Evolutionary conservation across 2,113 vertebrate genomes (phyloP).

Genomic region (Hemiscyllium ocellatum): DNA sequence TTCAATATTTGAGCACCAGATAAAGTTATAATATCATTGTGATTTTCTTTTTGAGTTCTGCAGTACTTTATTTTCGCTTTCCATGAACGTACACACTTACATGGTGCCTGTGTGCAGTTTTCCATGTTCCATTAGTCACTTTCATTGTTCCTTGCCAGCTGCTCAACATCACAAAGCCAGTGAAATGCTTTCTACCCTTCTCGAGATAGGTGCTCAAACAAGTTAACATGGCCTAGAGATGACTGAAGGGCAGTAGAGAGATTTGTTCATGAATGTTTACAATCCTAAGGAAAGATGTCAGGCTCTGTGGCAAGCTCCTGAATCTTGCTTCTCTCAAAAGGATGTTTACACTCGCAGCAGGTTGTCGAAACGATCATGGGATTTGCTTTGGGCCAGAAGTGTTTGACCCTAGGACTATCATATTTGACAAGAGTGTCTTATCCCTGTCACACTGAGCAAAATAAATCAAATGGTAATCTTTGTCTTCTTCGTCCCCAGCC

Average conservation of each 20-base stretch:
- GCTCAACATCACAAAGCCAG: not conserved
- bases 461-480: slow-evolving; percentile 41
- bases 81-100: not conserved
- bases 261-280: not conserved
- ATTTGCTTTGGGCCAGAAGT: slow-evolving; percentile 46
- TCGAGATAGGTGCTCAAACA: not conserved
- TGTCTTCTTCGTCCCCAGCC: slow-evolving; percentile 43
- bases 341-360: slow-evolving; percentile 72
- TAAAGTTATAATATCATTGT: slow-evolving; percentile 64
- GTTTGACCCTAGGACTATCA: not conserved
- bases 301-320: not conserved
- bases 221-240: not conserved
- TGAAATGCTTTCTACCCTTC: not conserved
- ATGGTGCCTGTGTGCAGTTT: not conserved
- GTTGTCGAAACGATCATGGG: slow-evolving; percentile 59
- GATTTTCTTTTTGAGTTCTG: slow-evolving; percentile 31
- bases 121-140: not conserved
- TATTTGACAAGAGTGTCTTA: not conserved
- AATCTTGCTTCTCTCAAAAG: slow-evolving; percentile 47
- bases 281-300: not conserved
- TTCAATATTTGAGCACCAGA: slow-evolving; percentile 60
- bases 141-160: not conserved
- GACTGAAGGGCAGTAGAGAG: slow-evolving; percentile 12
- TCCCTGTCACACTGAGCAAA: not conserved
- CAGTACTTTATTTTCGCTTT: not conserved